These are phyloP conservation scores for Drosophila setosimentum DNA, from an alignment of 2,888 invertebrate species.

Conservation along the genomic window DNA sequence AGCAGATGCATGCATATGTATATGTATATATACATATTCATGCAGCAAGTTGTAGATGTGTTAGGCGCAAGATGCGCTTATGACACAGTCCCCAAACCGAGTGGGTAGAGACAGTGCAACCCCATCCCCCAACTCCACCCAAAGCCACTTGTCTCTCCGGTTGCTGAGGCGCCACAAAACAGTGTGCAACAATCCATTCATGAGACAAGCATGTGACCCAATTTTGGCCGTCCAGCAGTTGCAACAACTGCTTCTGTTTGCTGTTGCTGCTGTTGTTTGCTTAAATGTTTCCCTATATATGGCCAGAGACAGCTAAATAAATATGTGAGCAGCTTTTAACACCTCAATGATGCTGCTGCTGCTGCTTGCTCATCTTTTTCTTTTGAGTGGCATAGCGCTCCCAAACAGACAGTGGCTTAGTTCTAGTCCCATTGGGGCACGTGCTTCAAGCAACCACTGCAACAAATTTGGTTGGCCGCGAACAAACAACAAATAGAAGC, in stretches of 20 bases:
- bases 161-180: constrained; percentile 65
- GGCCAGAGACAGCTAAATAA: constrained; percentile 74
- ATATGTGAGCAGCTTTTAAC: constrained; percentile 79
- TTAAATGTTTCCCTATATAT: constrained; percentile 77
- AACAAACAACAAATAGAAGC: constrained; percentile 4
- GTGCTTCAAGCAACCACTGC: constrained; percentile 1
- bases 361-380: constrained; percentile 13
- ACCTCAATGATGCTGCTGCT: constrained; percentile 50
- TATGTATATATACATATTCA: background rate
- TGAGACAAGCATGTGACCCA: constrained; percentile 76
- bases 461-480: constrained; percentile 20
- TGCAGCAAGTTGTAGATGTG: background rate
- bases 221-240: constrained; percentile 44
- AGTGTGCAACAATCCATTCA: constrained; percentile 61
- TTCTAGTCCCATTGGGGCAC: constrained; percentile 11
- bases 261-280: constrained; percentile 55
- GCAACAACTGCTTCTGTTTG: constrained; percentile 17
- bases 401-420: constrained; percentile 10
- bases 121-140: background rate
- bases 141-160: constrained; percentile 31
- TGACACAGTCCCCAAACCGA: constrained; percentile 47
- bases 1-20: constrained; percentile 1
- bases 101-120: background rate
- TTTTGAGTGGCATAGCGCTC: constrained; percentile 6
- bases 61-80: constrained; percentile 29